phyloP scores from a whole-genome alignment of 37 sponge, comb jelly and placozoan genomes.

The Amphimedon queenslandica region DNA sequence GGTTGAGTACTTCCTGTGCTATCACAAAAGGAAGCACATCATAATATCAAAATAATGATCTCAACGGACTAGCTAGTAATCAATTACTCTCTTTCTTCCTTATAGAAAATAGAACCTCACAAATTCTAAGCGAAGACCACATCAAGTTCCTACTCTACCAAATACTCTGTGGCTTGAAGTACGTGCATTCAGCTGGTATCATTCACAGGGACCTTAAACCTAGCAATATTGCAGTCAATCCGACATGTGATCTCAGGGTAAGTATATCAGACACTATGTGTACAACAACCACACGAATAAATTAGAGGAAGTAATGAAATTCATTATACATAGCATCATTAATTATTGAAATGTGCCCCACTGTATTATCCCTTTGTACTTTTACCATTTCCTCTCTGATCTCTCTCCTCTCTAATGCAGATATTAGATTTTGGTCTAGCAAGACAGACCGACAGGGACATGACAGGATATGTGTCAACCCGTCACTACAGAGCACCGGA shows the following conservation, averaged over 20 bases:
- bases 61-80: too few species aligned
- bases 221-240: slow-evolving; percentile 94
- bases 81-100: too few species aligned
- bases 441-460: slow-evolving; percentile 78
- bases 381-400: slow-evolving; percentile 10
- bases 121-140: slow-evolving; percentile 89
- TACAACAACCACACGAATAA: too few species aligned
- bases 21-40: too few species aligned
- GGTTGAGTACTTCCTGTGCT: too few species aligned
- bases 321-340: too few species aligned
- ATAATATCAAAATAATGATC: too few species aligned
- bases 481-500: slow-evolving; percentile 97
- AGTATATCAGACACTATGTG: too few species aligned
- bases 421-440: slow-evolving; percentile 99
- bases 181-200: slow-evolving; percentile 88
- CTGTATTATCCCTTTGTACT: too few species aligned
- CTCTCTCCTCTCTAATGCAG: slow-evolving; percentile 23
- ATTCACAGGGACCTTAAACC: slow-evolving; percentile 77
- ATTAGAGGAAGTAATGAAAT: too few species aligned
- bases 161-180: slow-evolving; percentile 90
- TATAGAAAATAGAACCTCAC: too few species aligned
- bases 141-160: slow-evolving; percentile 95
- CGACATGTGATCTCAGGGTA: slow-evolving; percentile 91
- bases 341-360: too few species aligned
- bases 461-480: slow-evolving; percentile 98